Evolutionary conservation across 2,113 vertebrate genomes (phyloP), one percentile per base, ranked within the genome.

Genomic region (Ursus arctos): DNA sequence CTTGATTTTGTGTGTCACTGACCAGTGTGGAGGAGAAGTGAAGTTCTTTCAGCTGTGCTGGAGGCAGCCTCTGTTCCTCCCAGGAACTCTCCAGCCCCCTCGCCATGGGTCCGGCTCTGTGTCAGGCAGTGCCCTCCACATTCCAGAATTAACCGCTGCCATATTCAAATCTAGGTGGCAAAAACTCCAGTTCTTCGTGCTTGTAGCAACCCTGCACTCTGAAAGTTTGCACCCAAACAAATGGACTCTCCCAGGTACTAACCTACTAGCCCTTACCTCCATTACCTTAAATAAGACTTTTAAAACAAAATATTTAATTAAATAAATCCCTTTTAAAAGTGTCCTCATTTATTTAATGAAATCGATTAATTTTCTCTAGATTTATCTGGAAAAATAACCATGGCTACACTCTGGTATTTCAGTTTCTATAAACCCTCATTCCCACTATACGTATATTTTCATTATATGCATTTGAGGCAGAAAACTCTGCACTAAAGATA

Each of bases 1-100:
- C 84, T 83, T 74, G n/a, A 91, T 63, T 93, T 49, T 80, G 21
- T 71, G 79, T 85, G 88, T 69, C 94, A 67, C 31, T 55, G 65
- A 18, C 40, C 79, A 51, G 88, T 1, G 2, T 26, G 43, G 33
- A 22, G 26, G 82, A 49, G 67, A 79, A 55, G 22, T 28, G 69
- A 59, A 51, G 47, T 77, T 43, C 83, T 63, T 22, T 92, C 26
- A 51, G 80, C 74, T 36, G 14, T 11, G 24, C 47, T 72, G 11
- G 21, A 22, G 11, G 36, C 43, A 49, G 84, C 36, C 15, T 40
- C 57, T 88, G 21, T 24, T 40, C 77, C 24, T 69, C 69, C 49
- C 49, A n/a, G 3, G 16, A 16, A 15, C 24, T 24, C 59, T 9
- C 40, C 33, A 76, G 76, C 0, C 19, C 22, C 16, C 49, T 95